These are phyloP conservation scores for Gobio gobio DNA, from an alignment of 2,113 vertebrate species.

Conservation along the genomic window DNA sequence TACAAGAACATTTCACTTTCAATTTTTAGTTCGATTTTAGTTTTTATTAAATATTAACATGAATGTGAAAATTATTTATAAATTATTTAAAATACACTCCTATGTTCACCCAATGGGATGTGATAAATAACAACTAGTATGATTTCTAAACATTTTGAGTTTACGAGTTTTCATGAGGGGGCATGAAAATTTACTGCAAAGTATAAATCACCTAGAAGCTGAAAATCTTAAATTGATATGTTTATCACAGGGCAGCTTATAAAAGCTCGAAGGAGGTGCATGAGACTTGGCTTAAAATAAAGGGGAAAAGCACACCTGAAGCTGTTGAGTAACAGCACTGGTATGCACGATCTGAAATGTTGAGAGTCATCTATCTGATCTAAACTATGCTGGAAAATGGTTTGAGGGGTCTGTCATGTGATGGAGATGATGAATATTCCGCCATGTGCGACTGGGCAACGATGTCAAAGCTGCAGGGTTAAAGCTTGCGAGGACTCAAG, in stretches of 20 bases:
- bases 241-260: background rate
- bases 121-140: background rate
- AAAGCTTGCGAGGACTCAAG: background rate
- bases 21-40: too few relatives aligned
- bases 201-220: background rate
- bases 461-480: slow-evolving; percentile 33
- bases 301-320: slow-evolving; percentile 10
- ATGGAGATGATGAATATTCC: slow-evolving; percentile 51
- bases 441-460: slow-evolving; percentile 19
- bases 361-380: slow-evolving; percentile 6
- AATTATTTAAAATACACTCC: background rate
- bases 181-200: background rate
- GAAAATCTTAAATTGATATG: background rate
- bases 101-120: background rate
- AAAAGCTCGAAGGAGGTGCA: background rate
- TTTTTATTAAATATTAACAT: background rate
- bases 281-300: slow-evolving; percentile 40
- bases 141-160: background rate
- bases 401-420: slow-evolving; percentile 63
- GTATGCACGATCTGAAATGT: background rate
- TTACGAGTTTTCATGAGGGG: background rate
- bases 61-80: background rate
- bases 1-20: background rate
- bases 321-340: slow-evolving; percentile 1
- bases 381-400: slow-evolving; percentile 65